These are phyloP conservation scores for Temnothorax unifasciatus DNA, from an alignment of 2,888 invertebrate genomes.

Conservation along the genomic window DNA sequence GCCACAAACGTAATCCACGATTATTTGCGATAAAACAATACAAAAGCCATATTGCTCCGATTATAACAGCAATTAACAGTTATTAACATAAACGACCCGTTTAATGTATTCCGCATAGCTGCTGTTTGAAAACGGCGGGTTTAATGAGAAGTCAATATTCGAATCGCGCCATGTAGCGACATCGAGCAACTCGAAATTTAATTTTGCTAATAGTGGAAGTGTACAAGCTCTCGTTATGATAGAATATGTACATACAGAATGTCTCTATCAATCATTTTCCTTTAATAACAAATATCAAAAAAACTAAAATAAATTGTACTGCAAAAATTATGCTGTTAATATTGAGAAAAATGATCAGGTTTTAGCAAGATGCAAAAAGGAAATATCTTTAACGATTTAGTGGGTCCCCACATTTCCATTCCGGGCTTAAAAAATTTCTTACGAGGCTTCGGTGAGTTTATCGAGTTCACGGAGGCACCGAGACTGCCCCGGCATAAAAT, in stretches of 20 bases:
- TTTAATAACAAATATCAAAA: neutral
- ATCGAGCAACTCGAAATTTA: conserved; percentile 39
- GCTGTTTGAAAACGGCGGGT: conserved; percentile 43
- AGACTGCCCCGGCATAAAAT: conserved; percentile 14
- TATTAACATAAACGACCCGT: conserved; percentile 60
- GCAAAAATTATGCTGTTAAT: neutral
- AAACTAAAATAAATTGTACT: neutral
- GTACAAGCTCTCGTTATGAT: conserved; percentile 24
- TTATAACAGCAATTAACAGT: conserved; percentile 65
- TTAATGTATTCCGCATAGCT: conserved; percentile 9
- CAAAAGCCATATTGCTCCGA: conserved; percentile 51
- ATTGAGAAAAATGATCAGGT: neutral
- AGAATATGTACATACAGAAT: neutral
- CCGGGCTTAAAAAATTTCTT: neutral
- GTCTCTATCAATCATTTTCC: neutral
- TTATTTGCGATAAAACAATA: conserved; percentile 63
- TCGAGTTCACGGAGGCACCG: neutral
- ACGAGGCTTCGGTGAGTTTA: conserved; percentile 10
- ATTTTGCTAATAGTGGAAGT: conserved; percentile 25
- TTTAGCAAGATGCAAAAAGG: neutral
- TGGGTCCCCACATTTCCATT: neutral
- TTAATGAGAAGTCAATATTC: conserved; percentile 56
- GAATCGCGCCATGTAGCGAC: conserved; percentile 20
- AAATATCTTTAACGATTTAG: neutral
- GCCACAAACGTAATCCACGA: conserved; percentile 43